Base-by-base conservation (phyloP, 2,888 invertebrate genomes). In the Pachydiplax longipennis region DNA sequence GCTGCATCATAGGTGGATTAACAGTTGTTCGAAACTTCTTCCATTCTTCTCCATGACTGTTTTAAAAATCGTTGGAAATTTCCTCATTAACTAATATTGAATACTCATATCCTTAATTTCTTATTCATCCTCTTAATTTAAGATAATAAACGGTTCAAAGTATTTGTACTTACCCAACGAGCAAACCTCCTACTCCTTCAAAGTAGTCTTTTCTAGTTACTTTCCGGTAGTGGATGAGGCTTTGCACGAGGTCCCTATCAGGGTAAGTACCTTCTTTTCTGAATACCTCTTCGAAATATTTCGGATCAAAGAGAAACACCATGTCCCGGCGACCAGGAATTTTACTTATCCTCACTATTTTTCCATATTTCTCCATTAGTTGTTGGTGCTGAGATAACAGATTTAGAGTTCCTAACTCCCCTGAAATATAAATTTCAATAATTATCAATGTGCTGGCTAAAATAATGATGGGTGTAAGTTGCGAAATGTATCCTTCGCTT, bases 1-100 rank as follows among this genome's bases (percentile, higher is more conserved):
- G 96, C 92, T 96, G 95, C 93, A 97, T 93, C 93, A 97, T 94
- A 61, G 96, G 95, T 90, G 96, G 96, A 93, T 97, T 96, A 0
- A 96, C 96, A 91, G 95, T 95, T 0, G 95, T 95, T 31, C 97
- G 94, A 92, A 97, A 95, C 90, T 95, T 94, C 73, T 95, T 95
- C 97, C 97, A 97, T 92, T 95, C 94, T 22, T 95, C 61, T 10
- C 87, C 87, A n/a, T 87, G 13, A 8, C 87, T 83, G 6, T n/a
- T 48, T 44, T 2, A 25, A 48, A 25, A 82, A 82, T 31, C 31
- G 4, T 25, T 15, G 13, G 18, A 53, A 13, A 53, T 18, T 53
- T 15, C 44, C 44, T 44, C 8, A 44, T 4, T 44, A 8, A 10
- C 10, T 6, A 8, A 44, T 44, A 44, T n/a, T n/a, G 18, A 10